A percentile compares a stretch with the other conserved stretches of the same genome.
phyloP scores from a whole-genome alignment of 2,113 vertebrate species.

The Hemichromis elongatus region DNA sequence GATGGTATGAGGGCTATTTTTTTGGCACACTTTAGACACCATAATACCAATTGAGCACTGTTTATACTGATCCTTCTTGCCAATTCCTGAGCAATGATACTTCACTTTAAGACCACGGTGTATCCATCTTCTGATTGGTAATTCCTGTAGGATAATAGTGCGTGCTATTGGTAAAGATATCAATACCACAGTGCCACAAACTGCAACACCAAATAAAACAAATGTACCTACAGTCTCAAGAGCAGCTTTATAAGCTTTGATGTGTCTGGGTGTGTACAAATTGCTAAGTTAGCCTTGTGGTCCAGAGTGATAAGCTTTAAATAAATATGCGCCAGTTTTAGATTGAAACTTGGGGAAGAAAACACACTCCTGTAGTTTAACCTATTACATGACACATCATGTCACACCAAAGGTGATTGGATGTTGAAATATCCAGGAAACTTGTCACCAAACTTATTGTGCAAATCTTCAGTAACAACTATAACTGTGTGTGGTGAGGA shows the following conservation, averaged over 20 bases:
- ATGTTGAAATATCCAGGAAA: neutral
- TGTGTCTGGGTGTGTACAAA: neutral
- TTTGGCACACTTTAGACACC: neutral
- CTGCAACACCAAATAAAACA: neutral
- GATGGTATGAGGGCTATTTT: neutral
- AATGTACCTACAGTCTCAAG: neutral
- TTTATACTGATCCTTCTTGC: neutral
- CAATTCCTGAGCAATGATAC: neutral
- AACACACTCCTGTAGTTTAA: neutral
- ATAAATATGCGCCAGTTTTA: neutral
- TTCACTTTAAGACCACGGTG: neutral
- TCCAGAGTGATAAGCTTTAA: neutral
- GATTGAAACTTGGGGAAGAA: neutral
- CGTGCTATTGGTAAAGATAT: neutral
- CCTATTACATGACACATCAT: neutral
- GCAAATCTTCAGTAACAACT: neutral
- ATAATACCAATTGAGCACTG: neutral
- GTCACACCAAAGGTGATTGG: neutral
- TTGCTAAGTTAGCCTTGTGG: neutral
- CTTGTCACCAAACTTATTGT: neutral
- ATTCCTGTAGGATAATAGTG: neutral
- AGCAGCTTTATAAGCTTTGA: neutral
- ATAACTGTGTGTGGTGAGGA: neutral
- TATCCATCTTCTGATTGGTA: neutral
- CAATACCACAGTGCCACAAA: neutral